Evolutionary conservation across 2,888 invertebrate species (phyloP).

Genomic region (Nemapogon koenigi): DNA sequence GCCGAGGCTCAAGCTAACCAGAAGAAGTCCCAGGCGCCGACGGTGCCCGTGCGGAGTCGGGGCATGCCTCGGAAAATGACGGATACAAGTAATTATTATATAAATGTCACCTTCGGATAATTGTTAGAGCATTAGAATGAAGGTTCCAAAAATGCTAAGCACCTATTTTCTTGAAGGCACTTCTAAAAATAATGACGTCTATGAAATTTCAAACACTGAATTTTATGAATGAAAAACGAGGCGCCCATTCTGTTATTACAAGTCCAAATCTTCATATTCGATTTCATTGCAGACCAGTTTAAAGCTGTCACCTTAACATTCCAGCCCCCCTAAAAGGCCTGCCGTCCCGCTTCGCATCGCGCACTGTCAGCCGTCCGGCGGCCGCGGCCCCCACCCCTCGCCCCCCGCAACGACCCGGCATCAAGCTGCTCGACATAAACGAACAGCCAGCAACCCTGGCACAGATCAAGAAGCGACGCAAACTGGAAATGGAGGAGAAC

Average conservation of each 20-base stretch:
- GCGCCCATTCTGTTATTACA: too few relatives aligned
- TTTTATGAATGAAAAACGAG: too few relatives aligned
- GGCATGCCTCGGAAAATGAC: constrained; percentile 95
- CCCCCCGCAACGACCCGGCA: constrained; percentile 85
- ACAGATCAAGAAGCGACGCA: constrained; percentile 83
- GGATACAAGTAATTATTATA: constrained; percentile 85
- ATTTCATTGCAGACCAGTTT: not conserved
- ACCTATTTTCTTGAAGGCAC: too few relatives aligned
- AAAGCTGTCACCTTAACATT: constrained; percentile 2
- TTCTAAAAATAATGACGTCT: too few relatives aligned
- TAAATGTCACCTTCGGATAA: too few relatives aligned
- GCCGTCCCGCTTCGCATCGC: constrained; percentile 71
- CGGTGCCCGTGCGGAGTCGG: constrained; percentile 82
- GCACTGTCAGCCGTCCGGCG: constrained; percentile 19
- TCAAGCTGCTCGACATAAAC: constrained; percentile 91
- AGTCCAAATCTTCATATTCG: not conserved
- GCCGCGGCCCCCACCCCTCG: constrained; percentile 56
- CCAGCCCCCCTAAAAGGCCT: constrained; percentile 90
- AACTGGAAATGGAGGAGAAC: constrained; percentile 70
- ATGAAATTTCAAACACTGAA: too few relatives aligned
- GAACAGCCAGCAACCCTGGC: constrained; percentile 83
- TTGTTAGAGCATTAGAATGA: too few relatives aligned
- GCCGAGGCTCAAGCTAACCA: constrained; percentile 87
- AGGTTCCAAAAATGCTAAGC: too few relatives aligned
- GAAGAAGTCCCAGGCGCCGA: constrained; percentile 87